A percentile compares a stretch with the other conserved stretches of the same genome.
Conservation (phyloP, 2,888 invertebrate species). For the Nesidiocoris tenuis region DNA sequence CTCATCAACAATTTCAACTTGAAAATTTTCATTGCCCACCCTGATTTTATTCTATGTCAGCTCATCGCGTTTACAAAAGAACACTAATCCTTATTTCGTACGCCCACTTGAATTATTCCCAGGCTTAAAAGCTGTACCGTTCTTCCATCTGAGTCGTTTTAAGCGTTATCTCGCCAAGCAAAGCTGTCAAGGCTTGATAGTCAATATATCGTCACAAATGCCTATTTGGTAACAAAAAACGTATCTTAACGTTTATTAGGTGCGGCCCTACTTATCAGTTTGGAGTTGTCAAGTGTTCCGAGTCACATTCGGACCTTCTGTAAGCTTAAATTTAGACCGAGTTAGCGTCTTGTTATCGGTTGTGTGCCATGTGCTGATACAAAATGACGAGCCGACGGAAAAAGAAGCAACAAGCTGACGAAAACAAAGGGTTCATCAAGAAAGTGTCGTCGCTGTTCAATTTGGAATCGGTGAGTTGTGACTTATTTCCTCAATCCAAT, state of each 20-base stretch:
- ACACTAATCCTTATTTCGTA: no score
- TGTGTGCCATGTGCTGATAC: background rate
- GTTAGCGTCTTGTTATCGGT: background rate
- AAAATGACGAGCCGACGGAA: slow-evolving; percentile 66
- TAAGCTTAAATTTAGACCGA: no score
- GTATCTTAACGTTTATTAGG: background rate
- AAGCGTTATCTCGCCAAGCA: background rate
- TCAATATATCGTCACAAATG: background rate
- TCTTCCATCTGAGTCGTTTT: no score
- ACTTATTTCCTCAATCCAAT: background rate
- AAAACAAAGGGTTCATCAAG: slow-evolving; percentile 74
- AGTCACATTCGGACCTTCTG: no score
- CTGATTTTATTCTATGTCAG: no score
- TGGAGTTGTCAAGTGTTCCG: background rate
- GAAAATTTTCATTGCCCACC: no score
- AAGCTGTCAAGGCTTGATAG: background rate
- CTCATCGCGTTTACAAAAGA: no score
- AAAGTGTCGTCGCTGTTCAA: slow-evolving; percentile 86
- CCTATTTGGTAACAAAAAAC: background rate
- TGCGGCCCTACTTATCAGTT: background rate
- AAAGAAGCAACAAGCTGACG: slow-evolving; percentile 59
- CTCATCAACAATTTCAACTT: no score
- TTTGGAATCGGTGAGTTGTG: slow-evolving; percentile 74
- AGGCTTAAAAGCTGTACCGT: no score
- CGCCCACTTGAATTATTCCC: no score